Conservation (phyloP, 1,140 invertebrate species). For the Eriocheir sinensis region DNA sequence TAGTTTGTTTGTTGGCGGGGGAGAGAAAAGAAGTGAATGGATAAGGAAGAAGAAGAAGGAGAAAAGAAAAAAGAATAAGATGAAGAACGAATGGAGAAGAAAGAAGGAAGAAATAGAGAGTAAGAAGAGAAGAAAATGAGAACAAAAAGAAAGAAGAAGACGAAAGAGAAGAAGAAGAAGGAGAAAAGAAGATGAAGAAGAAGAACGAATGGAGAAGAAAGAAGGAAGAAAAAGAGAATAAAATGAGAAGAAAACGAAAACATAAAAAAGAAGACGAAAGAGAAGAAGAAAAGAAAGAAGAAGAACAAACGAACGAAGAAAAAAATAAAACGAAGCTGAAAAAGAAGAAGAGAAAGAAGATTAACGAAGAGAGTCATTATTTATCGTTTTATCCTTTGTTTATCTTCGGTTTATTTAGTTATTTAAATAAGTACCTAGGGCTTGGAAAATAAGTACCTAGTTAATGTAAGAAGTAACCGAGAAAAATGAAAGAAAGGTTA, state of each 20-base stretch:
- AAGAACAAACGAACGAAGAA: background rate
- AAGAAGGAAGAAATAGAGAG: background rate
- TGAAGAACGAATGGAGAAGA: background rate
- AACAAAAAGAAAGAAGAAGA: background rate
- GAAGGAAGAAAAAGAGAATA: too few species aligned
- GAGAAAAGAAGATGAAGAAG: background rate
- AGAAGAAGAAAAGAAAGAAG: background rate
- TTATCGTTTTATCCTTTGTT: background rate
- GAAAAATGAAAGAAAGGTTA: too few species aligned
- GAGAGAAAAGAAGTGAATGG: too few species aligned
- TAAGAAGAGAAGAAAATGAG: background rate
- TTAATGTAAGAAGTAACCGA: too few species aligned
- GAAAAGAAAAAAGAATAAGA: background rate
- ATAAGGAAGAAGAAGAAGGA: background rate
- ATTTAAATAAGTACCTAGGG: too few species aligned
- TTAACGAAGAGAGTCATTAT: background rate
- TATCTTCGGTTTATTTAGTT: too few species aligned
- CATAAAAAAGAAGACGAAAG: background rate
- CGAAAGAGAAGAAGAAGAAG: background rate
- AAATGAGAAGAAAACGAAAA: background rate
- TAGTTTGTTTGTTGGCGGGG: background rate
- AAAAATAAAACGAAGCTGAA: background rate
- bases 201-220: background rate
- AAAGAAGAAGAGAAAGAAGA: conserved; percentile 30
- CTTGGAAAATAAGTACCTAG: too few species aligned